Percentiles rank a stretch among this genome's conserved stretches.
These are phyloP conservation scores for Pachycephus smyrnensis DNA, from an alignment of 2,888 invertebrate species.

Conservation along the genomic window DNA sequence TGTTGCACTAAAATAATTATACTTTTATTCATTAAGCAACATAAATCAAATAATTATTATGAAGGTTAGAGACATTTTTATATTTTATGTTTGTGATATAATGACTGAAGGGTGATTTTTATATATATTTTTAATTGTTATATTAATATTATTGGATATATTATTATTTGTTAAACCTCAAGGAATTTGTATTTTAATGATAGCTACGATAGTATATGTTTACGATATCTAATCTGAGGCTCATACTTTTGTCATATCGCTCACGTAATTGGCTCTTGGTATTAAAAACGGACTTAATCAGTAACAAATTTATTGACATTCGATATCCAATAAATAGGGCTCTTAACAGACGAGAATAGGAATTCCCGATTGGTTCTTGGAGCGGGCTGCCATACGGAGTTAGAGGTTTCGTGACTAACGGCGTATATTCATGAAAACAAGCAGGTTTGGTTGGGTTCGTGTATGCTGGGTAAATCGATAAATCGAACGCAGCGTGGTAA, in stretches of 20 bases:
- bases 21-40: background rate
- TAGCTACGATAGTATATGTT: background rate
- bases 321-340: constrained; percentile 50
- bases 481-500: constrained; percentile 40
- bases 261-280: background rate
- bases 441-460: background rate
- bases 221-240: background rate
- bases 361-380: constrained; percentile 61
- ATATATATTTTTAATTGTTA: background rate
- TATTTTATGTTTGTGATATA: background rate
- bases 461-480: constrained; percentile 43
- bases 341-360: constrained; percentile 56
- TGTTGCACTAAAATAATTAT: background rate
- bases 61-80: background rate
- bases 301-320: constrained; percentile 30
- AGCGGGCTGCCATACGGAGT: constrained; percentile 53
- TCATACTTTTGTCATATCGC: background rate
- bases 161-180: background rate
- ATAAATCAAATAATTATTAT: background rate
- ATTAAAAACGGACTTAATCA: background rate
- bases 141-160: background rate
- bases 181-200: background rate
- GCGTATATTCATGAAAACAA: background rate
- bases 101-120: background rate
- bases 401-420: constrained; percentile 47